Evolutionary conservation across 2,797 vertebrate genomes (phyloP).

Genomic region (Zalophus californianus): DNA sequence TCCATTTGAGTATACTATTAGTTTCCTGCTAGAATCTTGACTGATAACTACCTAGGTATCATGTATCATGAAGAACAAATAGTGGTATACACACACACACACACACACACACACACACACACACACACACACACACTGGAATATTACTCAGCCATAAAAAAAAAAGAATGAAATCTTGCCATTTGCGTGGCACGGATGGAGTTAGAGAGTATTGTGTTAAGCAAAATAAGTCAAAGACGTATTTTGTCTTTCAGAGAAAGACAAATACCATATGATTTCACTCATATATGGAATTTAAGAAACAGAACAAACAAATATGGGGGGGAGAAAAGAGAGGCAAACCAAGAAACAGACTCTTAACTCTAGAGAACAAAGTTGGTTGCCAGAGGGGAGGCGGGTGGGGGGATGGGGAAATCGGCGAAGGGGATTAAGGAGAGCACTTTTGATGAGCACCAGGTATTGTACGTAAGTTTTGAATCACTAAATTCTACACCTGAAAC

Average conservation of each 20-base stretch:
- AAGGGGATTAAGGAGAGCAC: background rate
- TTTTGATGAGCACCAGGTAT: background rate
- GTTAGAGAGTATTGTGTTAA: background rate
- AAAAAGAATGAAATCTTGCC: background rate
- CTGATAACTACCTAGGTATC: background rate
- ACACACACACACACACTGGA: background rate
- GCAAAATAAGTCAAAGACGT: background rate
- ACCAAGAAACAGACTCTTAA: background rate
- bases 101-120: fast-evolving
- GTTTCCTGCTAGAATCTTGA: background rate
- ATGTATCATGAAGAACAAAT: background rate
- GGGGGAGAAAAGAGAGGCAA: background rate
- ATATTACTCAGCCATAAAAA: background rate
- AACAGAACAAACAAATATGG: background rate
- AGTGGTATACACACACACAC: background rate
- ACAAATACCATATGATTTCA: background rate
- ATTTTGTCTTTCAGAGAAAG: background rate
- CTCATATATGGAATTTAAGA: background rate
- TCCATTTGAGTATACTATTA: background rate
- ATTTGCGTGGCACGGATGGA: background rate
- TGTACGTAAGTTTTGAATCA: background rate
- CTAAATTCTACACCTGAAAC: background rate
- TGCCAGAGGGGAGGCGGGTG: background rate
- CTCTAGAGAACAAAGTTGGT: background rate
- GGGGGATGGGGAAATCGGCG: background rate